phyloP scores from a whole-genome alignment of 2,113 vertebrate genomes.

The Amazona vittata region DNA sequence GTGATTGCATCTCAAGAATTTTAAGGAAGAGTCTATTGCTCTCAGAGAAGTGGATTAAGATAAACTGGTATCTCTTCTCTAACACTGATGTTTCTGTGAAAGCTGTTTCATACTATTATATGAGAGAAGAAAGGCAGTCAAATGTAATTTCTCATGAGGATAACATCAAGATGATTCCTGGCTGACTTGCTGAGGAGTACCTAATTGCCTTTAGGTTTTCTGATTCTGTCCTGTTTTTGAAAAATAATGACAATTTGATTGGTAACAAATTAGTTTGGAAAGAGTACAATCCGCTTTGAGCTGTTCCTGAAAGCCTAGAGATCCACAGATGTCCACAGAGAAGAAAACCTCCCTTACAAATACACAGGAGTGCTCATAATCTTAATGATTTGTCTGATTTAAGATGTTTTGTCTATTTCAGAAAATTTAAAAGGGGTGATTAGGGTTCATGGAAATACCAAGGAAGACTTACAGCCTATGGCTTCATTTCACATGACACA shows the following conservation, averaged over 20 bases:
- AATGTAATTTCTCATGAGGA: slow-evolving; percentile 3
- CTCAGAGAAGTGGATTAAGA: background rate
- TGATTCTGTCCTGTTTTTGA: background rate
- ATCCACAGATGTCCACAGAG: background rate
- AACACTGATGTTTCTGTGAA: background rate
- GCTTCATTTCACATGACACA: background rate
- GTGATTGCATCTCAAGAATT: background rate
- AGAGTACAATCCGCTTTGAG: background rate
- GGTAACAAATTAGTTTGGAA: slow-evolving; percentile 43
- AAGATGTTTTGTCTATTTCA: slow-evolving; percentile 48
- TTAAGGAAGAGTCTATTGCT: background rate
- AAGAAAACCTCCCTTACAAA: slow-evolving; percentile 7
- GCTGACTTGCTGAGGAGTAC: background rate
- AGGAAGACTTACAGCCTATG: background rate
- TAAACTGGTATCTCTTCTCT: background rate
- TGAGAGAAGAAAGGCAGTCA: background rate
- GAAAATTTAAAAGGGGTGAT: background rate
- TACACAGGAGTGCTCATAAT: background rate
- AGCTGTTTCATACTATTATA: background rate
- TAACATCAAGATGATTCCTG: background rate
- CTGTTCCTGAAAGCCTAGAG: background rate
- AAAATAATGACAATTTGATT: background rate
- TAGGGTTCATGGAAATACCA: background rate
- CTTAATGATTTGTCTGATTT: slow-evolving; percentile 1
- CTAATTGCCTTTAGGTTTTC: background rate